Conservation (phyloP, 2,797 vertebrate genomes). For the Vultur gryphus region DNA sequence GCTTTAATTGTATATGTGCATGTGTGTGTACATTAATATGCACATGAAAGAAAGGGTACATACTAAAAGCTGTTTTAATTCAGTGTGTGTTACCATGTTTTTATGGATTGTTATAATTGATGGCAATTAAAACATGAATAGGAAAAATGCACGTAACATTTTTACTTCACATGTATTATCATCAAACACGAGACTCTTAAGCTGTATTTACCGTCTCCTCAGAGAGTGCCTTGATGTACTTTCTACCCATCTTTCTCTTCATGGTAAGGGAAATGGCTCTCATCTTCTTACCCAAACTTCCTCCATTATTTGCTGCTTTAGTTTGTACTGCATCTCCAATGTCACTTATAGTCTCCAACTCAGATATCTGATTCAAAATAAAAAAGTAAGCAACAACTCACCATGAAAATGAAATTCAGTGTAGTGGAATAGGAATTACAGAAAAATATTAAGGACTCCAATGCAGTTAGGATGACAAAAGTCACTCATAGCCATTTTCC, state of each 20-base stretch:
- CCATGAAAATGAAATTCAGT: not conserved
- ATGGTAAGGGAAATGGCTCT: slow-evolving; percentile 82
- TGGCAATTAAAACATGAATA: not conserved
- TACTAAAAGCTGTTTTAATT: not conserved
- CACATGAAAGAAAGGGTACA: not conserved
- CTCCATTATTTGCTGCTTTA: slow-evolving; percentile 62
- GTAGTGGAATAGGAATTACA: not conserved
- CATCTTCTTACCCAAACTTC: slow-evolving; percentile 77
- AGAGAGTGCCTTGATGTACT: slow-evolving; percentile 77
- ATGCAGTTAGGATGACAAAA: not conserved
- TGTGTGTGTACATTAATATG: not conserved
- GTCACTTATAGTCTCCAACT: slow-evolving; percentile 74
- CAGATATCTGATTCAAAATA: slow-evolving; percentile 53
- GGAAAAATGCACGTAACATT: not conserved
- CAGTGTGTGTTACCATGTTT: not conserved
- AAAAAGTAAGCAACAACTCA: not conserved
- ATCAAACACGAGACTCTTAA: not conserved
- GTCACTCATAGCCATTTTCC: not conserved
- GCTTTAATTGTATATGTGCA: not conserved
- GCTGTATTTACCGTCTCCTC: slow-evolving; percentile 74
- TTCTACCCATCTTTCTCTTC: slow-evolving; percentile 87
- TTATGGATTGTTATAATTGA: not conserved
- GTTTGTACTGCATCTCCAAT: slow-evolving; percentile 51
- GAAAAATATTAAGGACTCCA: not conserved
- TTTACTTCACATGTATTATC: not conserved